Base-by-base conservation (phyloP, 2,797 vertebrate species). In the Eptatretus atami region DNA sequence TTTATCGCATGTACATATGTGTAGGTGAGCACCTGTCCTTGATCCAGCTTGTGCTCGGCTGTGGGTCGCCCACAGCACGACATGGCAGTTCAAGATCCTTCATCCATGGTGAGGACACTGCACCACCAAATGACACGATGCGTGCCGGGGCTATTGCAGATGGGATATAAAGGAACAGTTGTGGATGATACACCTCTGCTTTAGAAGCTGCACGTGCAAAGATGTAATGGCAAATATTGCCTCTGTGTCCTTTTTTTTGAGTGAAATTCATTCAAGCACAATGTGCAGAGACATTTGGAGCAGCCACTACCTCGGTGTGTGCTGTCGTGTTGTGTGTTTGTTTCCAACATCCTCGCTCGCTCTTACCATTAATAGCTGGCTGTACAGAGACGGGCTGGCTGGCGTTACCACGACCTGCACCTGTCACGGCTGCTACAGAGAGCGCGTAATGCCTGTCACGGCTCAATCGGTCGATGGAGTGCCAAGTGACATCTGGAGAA, bases 61-160 rank as follows among this genome's bases (percentile, higher is more conserved):
- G 78, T 4, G 86, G 86, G 65, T 98, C 87, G 63, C 90, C 92
- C 2, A 98, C 88, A 0, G 84, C 86, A 70, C 86, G 93, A 71
- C 92, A 98, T 1, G 87, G 86, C 15, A 98, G 74, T 64, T 85
- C 78, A 2, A 98, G 94, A 70, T 98, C 90, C 68, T 82, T 92
- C 90, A 98, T 98, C 92, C 92, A 98, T 0, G 92, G 92, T 0
- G 92, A 96, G 6, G 88, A 96, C 64, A 98, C 88, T 0, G 87
- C 95, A n/a, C 92, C 83, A 0, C 92, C 94, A 73, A 98, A 98
- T 1, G 92, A 95, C 66, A 98, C 73, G 68, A 95, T 92, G 65
- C 85, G 77, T 54, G 92, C 87, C 5, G 90, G 87, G 71, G 86
- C 92, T 96, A 67, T 66, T 15, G 15, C 4, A 44, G 31, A 5